phyloP scores from a whole-genome alignment of 2,888 invertebrate genomes.

The Megaustenia siamemsis region DNA sequence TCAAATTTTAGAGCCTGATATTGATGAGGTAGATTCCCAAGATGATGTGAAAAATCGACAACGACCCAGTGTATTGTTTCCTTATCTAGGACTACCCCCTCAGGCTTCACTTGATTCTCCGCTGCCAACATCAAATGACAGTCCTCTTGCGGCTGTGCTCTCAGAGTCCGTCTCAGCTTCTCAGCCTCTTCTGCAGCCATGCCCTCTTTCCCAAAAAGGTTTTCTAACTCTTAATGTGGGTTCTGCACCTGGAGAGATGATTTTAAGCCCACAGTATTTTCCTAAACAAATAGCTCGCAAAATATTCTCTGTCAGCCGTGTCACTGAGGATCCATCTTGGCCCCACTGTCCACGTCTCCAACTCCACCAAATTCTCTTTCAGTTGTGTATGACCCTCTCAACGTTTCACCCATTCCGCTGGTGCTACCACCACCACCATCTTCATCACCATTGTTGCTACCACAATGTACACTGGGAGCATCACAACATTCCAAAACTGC shows the following conservation, averaged over 20 bases:
- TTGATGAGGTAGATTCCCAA: background rate
- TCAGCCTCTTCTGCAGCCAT: slow-evolving; percentile 43
- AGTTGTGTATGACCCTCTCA: slow-evolving; percentile 46
- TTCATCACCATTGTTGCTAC: slow-evolving; percentile 7
- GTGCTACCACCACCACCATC: background rate
- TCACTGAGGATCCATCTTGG: slow-evolving; percentile 42
- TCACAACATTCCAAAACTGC: slow-evolving; percentile 31
- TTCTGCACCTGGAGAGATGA: slow-evolving; percentile 65
- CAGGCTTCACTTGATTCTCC: slow-evolving; percentile 63
- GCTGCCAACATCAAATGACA: slow-evolving; percentile 51
- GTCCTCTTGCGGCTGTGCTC: slow-evolving; percentile 13
- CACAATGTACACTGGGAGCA: background rate
- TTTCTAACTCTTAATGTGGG: slow-evolving; percentile 24
- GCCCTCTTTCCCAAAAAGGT: background rate
- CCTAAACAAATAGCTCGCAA: slow-evolving; percentile 72
- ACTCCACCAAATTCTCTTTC: slow-evolving; percentile 43
- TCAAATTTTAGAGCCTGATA: background rate
- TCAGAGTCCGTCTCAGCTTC: slow-evolving; percentile 6
- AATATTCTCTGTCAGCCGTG: slow-evolving; percentile 71
- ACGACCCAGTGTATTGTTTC: slow-evolving; percentile 54
- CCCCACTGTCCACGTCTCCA: slow-evolving; percentile 46
- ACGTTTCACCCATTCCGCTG: slow-evolving; percentile 35
- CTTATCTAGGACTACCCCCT: slow-evolving; percentile 46
- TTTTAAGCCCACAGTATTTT: slow-evolving; percentile 74
- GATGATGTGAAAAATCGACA: slow-evolving; percentile 10